phyloP scores from a whole-genome alignment of 92 coral and sea anemone species.

The Porites rus region DNA sequence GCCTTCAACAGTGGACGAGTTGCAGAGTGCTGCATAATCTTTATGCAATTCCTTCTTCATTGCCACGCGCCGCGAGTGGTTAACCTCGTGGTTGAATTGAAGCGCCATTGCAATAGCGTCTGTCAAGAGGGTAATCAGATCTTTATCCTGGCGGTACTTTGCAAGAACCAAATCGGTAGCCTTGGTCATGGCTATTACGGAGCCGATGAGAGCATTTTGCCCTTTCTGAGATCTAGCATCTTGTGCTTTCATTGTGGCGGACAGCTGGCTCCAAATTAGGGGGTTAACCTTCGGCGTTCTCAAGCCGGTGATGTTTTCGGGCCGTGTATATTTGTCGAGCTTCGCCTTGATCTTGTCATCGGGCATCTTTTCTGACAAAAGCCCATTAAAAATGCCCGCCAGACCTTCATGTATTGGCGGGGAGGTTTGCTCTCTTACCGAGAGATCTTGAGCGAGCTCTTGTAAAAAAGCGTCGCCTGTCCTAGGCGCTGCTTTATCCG shows the following conservation, averaged over 20 bases:
- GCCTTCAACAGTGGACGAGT: background rate
- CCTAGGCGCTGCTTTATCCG: background rate
- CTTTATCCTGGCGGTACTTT: slow-evolving; percentile 30
- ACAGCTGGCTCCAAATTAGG: slow-evolving; percentile 42
- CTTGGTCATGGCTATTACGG: slow-evolving; percentile 34
- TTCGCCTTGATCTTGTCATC: too few relatives aligned
- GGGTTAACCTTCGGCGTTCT: slow-evolving; percentile 48
- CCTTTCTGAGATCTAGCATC: slow-evolving; percentile 32
- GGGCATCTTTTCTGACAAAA: too few relatives aligned
- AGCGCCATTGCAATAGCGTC: slow-evolving; percentile 42
- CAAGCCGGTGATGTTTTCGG: slow-evolving; percentile 33
- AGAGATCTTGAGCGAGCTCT: too few relatives aligned
- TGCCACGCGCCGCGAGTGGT: slow-evolving; percentile 15
- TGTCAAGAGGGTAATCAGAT: slow-evolving; percentile 44
- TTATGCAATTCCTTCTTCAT: slow-evolving; percentile 42
- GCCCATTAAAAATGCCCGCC: too few relatives aligned
- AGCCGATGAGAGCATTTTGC: slow-evolving; percentile 38
- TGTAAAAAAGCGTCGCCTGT: too few relatives aligned
- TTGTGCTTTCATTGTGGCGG: slow-evolving; percentile 29
- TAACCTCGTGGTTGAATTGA: slow-evolving; percentile 42
- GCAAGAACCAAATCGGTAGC: slow-evolving; percentile 30
- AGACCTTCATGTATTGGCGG: too few relatives aligned
- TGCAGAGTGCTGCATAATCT: slow-evolving; percentile 35
- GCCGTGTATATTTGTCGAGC: slow-evolving; percentile 1
- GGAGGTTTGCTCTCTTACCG: too few relatives aligned